These are phyloP conservation scores for Drosophila borborema DNA, from an alignment of 2,888 invertebrate genomes.

Conservation along the genomic window DNA sequence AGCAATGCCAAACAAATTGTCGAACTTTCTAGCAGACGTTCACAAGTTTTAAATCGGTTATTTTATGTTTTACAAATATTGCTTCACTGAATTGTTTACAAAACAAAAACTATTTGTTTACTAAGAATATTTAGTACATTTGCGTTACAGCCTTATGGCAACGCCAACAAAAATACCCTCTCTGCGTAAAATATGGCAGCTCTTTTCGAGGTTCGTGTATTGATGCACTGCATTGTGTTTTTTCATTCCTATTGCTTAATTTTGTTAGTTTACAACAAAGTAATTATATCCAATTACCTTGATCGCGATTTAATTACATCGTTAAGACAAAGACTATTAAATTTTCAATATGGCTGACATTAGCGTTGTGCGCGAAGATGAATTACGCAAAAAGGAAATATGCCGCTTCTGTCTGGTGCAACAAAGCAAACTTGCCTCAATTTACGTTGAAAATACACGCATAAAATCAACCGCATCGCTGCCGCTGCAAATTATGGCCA, in stretches of 20 bases:
- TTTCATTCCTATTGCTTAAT: constrained; percentile 21
- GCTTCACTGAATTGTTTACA: neutral
- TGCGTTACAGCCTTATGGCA: constrained; percentile 29
- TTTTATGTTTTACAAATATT: neutral
- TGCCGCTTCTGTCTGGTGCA: constrained; percentile 91
- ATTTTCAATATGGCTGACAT: constrained; percentile 44
- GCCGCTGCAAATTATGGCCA: constrained; percentile 91
- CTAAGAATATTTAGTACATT: constrained; percentile 14
- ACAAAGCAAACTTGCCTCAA: constrained; percentile 87
- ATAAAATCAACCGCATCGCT: constrained; percentile 88
- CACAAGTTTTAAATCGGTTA: neutral
- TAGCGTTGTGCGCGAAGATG: constrained; percentile 62
- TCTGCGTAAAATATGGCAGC: constrained; percentile 31
- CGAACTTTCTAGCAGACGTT: neutral
- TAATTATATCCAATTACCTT: constrained; percentile 12
- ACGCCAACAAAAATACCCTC: constrained; percentile 7
- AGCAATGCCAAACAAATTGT: neutral
- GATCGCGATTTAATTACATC: neutral
- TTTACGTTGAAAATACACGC: constrained; percentile 87
- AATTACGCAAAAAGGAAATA: constrained; percentile 88
- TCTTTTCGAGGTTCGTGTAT: constrained; percentile 54
- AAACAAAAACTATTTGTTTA: constrained; percentile 3
- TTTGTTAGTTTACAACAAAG: constrained; percentile 23
- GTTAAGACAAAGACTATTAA: constrained; percentile 1
- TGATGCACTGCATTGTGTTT: constrained; percentile 50